Percentiles rank a stretch among this genome's conserved stretches.
phyloP scores from a whole-genome alignment of 2,888 invertebrate genomes.

The Drosophila birchii region DNA sequence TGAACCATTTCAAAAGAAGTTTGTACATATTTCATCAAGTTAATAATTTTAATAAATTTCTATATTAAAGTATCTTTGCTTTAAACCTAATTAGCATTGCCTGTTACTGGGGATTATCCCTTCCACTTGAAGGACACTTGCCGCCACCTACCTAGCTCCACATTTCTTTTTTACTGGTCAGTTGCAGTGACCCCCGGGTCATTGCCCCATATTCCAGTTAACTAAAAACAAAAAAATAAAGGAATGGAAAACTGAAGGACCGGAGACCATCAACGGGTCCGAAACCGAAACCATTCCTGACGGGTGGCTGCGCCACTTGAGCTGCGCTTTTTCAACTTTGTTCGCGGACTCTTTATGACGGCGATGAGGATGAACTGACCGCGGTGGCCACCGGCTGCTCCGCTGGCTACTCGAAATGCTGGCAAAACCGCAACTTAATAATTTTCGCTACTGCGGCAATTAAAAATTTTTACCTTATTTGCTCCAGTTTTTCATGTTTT shows the following conservation, averaged over 20 bases:
- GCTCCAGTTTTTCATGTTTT: slow-evolving; percentile 60
- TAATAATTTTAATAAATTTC: background rate
- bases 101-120: slow-evolving; percentile 7
- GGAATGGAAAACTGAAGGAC: slow-evolving; percentile 5
- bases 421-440: slow-evolving; percentile 68
- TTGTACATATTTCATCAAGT: no score
- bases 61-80: background rate
- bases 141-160: slow-evolving; percentile 19
- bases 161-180: slow-evolving; percentile 22
- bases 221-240: background rate
- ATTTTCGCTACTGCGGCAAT: slow-evolving; percentile 69
- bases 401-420: slow-evolving; percentile 17
- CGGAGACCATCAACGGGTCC: slow-evolving; percentile 26
- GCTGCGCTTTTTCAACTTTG: slow-evolving; percentile 70
- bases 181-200: slow-evolving; percentile 31
- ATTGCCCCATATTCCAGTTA: slow-evolving; percentile 35
- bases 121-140: slow-evolving; percentile 25
- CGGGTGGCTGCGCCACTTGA: slow-evolving; percentile 55
- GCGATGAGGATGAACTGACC: slow-evolving; percentile 40
- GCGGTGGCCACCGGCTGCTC: slow-evolving; percentile 31
- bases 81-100: slow-evolving; percentile 20
- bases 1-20: no score
- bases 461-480: slow-evolving; percentile 78
- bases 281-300: slow-evolving; percentile 33
- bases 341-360: slow-evolving; percentile 50